Conservation (phyloP, 2,113 vertebrate species). For the Corythoichthys intestinalis region DNA sequence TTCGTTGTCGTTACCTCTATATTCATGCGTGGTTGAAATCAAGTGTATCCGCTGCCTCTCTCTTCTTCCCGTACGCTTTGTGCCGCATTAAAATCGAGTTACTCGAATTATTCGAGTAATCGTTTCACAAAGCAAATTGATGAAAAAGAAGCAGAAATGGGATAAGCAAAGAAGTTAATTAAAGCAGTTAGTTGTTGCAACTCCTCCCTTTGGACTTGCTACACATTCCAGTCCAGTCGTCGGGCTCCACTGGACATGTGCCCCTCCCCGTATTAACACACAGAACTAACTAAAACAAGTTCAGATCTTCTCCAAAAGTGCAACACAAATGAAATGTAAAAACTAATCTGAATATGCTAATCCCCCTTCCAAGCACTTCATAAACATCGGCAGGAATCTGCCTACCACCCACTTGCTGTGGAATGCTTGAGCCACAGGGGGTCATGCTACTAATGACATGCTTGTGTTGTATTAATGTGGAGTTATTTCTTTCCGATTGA, state of each 20-base stretch:
- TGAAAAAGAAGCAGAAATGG: no score
- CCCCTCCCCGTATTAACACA: slow-evolving; percentile 26
- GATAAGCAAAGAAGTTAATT: slow-evolving; percentile 23
- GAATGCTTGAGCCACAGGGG: slow-evolving; percentile 69
- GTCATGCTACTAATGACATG: slow-evolving; percentile 66
- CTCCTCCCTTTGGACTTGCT: slow-evolving; percentile 32
- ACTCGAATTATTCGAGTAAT: no score
- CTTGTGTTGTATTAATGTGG: slow-evolving; percentile 70
- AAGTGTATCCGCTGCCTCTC: no score
- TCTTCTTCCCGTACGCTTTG: no score
- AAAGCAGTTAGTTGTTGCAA: slow-evolving; percentile 30
- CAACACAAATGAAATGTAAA: slow-evolving; percentile 70
- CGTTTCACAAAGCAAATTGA: no score
- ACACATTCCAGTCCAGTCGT: slow-evolving; percentile 41
- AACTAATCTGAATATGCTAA: slow-evolving; percentile 78
- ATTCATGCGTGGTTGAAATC: no score
- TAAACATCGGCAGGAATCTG: slow-evolving; percentile 57
- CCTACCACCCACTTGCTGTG: slow-evolving; percentile 54
- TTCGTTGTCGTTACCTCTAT: no score
- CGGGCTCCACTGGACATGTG: slow-evolving; percentile 47
- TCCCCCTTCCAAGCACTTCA: slow-evolving; percentile 64
- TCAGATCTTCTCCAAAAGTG: slow-evolving; percentile 49
- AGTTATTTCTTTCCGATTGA: slow-evolving; percentile 73
- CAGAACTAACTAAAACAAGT: slow-evolving; percentile 31
- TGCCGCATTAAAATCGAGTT: no score